Percentiles rank a stretch among this genome's conserved stretches.
Evolutionary conservation across 2,797 vertebrate genomes (phyloP).

Genomic region (Gymnothorax javanicus): DNA sequence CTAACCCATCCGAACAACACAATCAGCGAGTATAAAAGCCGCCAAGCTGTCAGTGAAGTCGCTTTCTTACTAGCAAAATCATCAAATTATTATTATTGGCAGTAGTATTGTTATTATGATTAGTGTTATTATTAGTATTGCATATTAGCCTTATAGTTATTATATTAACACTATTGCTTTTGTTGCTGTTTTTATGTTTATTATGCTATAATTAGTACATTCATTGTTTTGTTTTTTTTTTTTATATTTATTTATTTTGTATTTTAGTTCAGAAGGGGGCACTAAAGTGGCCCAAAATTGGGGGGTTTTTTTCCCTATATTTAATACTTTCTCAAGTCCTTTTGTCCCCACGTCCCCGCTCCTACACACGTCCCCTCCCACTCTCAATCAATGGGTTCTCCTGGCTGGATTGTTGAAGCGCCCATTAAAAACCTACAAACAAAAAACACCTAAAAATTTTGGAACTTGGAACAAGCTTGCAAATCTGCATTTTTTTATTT

Average conservation of each 20-base stretch:
- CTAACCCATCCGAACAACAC: slow-evolving; percentile 70
- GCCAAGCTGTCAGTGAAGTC: slow-evolving; percentile 68
- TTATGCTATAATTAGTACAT: slow-evolving; percentile 47
- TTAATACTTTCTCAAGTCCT: not conserved
- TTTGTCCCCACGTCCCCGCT: not conserved
- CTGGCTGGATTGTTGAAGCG: not conserved
- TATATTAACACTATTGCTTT: slow-evolving; percentile 63
- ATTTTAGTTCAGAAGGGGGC: slow-evolving; percentile 37
- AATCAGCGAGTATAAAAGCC: slow-evolving; percentile 69
- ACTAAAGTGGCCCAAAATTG: slow-evolving; percentile 49
- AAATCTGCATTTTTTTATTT: not conserved
- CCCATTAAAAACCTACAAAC: not conserved
- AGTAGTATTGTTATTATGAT: slow-evolving; percentile 53
- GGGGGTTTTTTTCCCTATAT: slow-evolving; percentile 25
- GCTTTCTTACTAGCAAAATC: slow-evolving; percentile 68
- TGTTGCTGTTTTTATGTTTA: slow-evolving; percentile 65
- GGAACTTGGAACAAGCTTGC: not conserved
- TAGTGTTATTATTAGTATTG: slow-evolving; percentile 56
- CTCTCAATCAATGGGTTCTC: not conserved
- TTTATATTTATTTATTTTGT: slow-evolving; percentile 46
- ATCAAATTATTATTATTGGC: slow-evolving; percentile 54
- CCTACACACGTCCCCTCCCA: not conserved
- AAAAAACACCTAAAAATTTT: not conserved
- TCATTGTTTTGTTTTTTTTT: not conserved
- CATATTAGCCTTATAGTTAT: slow-evolving; percentile 62